Evolutionary conservation across 2,888 invertebrate genomes (phyloP).

Genomic region (Tillus elongatus): DNA sequence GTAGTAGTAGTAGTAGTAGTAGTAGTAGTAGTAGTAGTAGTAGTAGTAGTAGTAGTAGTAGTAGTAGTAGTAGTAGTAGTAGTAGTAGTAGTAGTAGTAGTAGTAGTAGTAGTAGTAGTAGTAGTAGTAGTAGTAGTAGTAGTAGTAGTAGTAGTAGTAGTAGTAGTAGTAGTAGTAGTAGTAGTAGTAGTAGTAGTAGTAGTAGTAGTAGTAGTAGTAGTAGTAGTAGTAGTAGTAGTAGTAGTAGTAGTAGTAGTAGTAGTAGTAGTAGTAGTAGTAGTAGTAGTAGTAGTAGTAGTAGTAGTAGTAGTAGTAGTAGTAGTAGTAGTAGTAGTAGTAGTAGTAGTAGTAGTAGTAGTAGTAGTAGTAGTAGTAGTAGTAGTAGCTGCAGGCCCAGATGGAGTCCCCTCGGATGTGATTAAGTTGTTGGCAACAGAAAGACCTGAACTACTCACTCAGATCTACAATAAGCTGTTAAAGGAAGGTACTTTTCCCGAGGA

Average conservation of each 20-base stretch:
- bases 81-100: constrained; percentile 3
- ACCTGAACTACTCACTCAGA: no score
- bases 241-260: constrained; percentile 3
- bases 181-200: constrained; percentile 3
- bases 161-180: constrained; percentile 3
- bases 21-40: constrained; percentile 3
- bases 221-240: constrained; percentile 3
- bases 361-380: constrained; percentile 3
- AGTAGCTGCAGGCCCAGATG: no score
- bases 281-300: constrained; percentile 3
- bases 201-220: constrained; percentile 3
- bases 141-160: constrained; percentile 3
- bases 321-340: constrained; percentile 3
- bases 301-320: constrained; percentile 3
- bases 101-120: constrained; percentile 3
- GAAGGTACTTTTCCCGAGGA: no score
- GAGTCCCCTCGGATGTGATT: no score
- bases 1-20: constrained; percentile 3
- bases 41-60: constrained; percentile 3
- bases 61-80: constrained; percentile 3
- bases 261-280: constrained; percentile 3
- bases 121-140: constrained; percentile 3
- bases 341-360: constrained; percentile 3
- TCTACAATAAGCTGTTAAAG: no score
- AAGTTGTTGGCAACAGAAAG: no score